A percentile compares a stretch with the other conserved stretches of the same genome.
phyloP scores from a whole-genome alignment of 2,888 invertebrate genomes.

The Eupithecia subfuscata region DNA sequence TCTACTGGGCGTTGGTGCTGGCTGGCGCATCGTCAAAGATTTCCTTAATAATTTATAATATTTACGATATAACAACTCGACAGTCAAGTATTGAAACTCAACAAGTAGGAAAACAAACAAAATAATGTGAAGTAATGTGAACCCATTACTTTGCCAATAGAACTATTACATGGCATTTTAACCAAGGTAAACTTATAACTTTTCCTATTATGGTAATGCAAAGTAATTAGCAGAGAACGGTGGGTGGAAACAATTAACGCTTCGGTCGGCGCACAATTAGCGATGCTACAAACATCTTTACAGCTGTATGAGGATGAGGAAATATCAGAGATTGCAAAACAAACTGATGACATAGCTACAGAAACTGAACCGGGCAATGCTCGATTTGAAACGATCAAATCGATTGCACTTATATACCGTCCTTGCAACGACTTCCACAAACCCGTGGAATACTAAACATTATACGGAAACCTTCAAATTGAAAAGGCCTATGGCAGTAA shows the following conservation, averaged over 20 bases:
- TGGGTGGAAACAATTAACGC: slow-evolving; percentile 67
- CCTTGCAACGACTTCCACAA: not conserved
- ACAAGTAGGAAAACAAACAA: not conserved
- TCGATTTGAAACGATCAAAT: slow-evolving; percentile 2
- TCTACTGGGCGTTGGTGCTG: too few relatives aligned
- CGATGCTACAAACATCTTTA: slow-evolving; percentile 48
- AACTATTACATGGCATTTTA: slow-evolving; percentile 8
- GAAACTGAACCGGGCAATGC: not conserved
- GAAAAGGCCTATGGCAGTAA: not conserved
- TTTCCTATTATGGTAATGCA: slow-evolving; percentile 56
- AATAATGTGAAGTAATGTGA: not conserved
- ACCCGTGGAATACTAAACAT: not conserved
- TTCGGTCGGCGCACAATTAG: slow-evolving; percentile 64
- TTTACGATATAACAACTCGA: not conserved
- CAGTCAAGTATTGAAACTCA: not conserved
- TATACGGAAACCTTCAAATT: not conserved
- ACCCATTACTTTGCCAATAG: not conserved
- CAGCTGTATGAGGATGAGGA: slow-evolving; percentile 60
- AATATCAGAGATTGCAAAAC: slow-evolving; percentile 56
- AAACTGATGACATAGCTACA: slow-evolving; percentile 32
- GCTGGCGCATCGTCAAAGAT: too few relatives aligned
- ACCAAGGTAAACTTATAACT: slow-evolving; percentile 26
- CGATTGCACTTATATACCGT: slow-evolving; percentile 2
- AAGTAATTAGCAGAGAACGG: slow-evolving; percentile 66
- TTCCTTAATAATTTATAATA: too few relatives aligned